phyloP scores from a whole-genome alignment of 2,888 invertebrate species.

The Ennomos quercinarius region DNA sequence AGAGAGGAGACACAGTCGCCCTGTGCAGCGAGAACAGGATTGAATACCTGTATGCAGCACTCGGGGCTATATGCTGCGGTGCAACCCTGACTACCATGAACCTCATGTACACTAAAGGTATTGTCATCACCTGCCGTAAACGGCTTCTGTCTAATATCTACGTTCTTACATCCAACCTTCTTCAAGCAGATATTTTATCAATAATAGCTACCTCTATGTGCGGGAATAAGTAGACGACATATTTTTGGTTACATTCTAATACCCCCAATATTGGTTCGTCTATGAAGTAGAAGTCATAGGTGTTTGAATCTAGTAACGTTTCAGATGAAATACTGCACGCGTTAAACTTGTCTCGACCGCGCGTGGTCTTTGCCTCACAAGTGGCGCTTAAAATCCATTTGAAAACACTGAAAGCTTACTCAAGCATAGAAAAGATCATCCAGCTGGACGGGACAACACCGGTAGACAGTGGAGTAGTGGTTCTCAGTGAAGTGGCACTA shows the following conservation, averaged over 20 bases:
- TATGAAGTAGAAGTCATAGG: too few relatives aligned
- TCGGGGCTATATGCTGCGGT: slow-evolving; percentile 82
- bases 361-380: slow-evolving; percentile 86
- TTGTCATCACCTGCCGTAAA: too few relatives aligned
- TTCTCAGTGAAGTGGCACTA: slow-evolving; percentile 41
- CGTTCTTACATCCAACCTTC: too few relatives aligned
- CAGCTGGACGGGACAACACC: slow-evolving; percentile 84
- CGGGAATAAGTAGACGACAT: too few relatives aligned
- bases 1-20: slow-evolving; percentile 80
- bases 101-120: slow-evolving; percentile 80
- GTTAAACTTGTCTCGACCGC: slow-evolving; percentile 87
- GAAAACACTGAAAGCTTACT: slow-evolving; percentile 47
- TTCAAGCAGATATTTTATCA: too few relatives aligned
- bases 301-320: slow-evolving; percentile 32
- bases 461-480: slow-evolving; percentile 40
- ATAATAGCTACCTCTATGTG: too few relatives aligned
- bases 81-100: slow-evolving; percentile 85
- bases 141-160: too few relatives aligned
- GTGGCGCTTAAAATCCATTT: slow-evolving; percentile 53
- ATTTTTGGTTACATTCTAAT: too few relatives aligned
- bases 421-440: slow-evolving; percentile 82
- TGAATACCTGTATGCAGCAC: slow-evolving; percentile 80
- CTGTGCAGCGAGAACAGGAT: slow-evolving; percentile 86
- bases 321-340: slow-evolving; percentile 81
- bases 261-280: too few relatives aligned